Percentiles rank a stretch among this genome's conserved stretches.
Conservation (phyloP, 1,140 invertebrate genomes). For the Rhyzopertha dominica region DNA sequence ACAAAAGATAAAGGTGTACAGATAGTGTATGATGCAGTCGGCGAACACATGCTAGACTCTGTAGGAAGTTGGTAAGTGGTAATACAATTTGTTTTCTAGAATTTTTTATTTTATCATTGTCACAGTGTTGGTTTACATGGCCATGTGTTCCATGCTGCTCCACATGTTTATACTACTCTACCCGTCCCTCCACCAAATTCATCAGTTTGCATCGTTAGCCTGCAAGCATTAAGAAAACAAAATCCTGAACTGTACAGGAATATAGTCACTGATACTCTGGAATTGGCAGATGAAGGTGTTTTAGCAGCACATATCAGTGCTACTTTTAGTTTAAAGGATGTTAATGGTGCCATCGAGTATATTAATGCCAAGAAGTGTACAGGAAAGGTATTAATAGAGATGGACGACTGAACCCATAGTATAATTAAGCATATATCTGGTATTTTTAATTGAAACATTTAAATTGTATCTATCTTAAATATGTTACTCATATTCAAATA, state of each 20-base stretch:
- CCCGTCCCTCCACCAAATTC: conserved; percentile 29
- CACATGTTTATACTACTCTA: conserved; percentile 31
- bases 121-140: conserved; percentile 48
- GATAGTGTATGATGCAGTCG: conserved; percentile 55
- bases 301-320: conserved; percentile 49
- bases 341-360: conserved; percentile 50
- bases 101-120: conserved; percentile 18
- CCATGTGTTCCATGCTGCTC: conserved; percentile 47
- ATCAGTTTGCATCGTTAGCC: conserved; percentile 29
- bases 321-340: conserved; percentile 46
- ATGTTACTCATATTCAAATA: no score
- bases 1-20: conserved; percentile 50
- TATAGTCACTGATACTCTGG: conserved; percentile 48
- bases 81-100: conserved; percentile 9
- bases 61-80: conserved; percentile 47
- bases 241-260: conserved; percentile 37
- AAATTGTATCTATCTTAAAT: no score
- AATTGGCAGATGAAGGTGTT: conserved; percentile 49
- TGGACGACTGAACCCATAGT: conserved; percentile 29
- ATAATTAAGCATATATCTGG: no score
- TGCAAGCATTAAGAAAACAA: conserved; percentile 29
- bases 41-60: conserved; percentile 50
- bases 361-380: conserved; percentile 49
- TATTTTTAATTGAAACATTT: no score
- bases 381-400: conserved; percentile 50